Percentiles rank a stretch among this genome's conserved stretches.
These are phyloP conservation scores for Gambelia wislizenii DNA, from an alignment of 2,797 vertebrate species.

Conservation along the genomic window DNA sequence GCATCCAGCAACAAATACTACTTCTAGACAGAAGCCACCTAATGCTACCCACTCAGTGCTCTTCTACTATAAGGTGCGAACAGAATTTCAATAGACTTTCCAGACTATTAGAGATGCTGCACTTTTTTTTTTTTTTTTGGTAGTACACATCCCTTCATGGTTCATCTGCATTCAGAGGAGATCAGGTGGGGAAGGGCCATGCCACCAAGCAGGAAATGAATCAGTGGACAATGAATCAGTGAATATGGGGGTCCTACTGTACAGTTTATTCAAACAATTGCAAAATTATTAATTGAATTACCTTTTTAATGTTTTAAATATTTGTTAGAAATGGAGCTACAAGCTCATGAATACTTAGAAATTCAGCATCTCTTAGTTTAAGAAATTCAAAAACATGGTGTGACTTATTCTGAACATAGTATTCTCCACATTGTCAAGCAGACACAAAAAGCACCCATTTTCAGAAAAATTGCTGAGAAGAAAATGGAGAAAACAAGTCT, in stretches of 20 bases:
- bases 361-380: background rate
- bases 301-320: too few relatives aligned
- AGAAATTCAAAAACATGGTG: too few relatives aligned
- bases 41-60: background rate
- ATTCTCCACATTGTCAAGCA: too few relatives aligned
- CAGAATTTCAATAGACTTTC: background rate
- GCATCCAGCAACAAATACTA: background rate
- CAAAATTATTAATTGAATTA: background rate
- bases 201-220: background rate
- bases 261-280: background rate
- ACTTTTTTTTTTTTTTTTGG: background rate
- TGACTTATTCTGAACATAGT: too few relatives aligned
- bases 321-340: background rate
- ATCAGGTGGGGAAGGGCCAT: background rate
- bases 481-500: background rate
- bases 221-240: too few relatives aligned
- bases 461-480: too few relatives aligned
- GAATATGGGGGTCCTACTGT: too few relatives aligned
- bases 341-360: background rate
- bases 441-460: too few relatives aligned
- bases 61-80: background rate
- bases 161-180: background rate
- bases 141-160: background rate
- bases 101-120: background rate
- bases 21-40: background rate